Evolutionary conservation across 2,113 vertebrate genomes (phyloP).

Genomic region (Stegastes partitus): DNA sequence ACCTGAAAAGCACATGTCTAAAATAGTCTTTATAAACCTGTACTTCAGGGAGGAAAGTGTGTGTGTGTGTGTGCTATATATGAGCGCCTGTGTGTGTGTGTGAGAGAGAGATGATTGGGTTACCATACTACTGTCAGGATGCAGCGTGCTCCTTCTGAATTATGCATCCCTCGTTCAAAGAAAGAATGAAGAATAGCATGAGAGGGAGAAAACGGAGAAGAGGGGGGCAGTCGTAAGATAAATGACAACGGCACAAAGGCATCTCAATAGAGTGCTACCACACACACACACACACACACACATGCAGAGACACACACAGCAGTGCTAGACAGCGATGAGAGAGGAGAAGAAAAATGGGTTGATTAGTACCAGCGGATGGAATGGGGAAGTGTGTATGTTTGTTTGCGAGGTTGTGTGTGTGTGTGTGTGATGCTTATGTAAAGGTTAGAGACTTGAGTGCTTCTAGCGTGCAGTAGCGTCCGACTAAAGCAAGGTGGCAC

Average conservation of each 20-base stretch:
- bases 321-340: slow-evolving; percentile 46
- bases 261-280: slow-evolving; percentile 69
- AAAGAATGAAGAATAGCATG: slow-evolving; percentile 64
- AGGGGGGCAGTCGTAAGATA: slow-evolving; percentile 66
- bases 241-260: slow-evolving; percentile 77
- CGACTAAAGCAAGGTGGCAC: slow-evolving; percentile 73
- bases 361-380: slow-evolving; percentile 70
- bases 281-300: slow-evolving; percentile 44
- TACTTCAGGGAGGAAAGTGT: slow-evolving; percentile 15
- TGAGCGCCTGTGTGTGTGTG: not conserved
- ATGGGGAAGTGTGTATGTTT: slow-evolving; percentile 56
- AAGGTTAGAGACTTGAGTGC: slow-evolving; percentile 28
- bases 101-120: slow-evolving; percentile 58
- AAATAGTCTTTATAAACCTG: slow-evolving; percentile 39
- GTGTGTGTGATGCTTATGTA: slow-evolving; percentile 47
- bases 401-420: slow-evolving; percentile 46
- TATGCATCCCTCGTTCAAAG: slow-evolving; percentile 78
- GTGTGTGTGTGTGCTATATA: slow-evolving; percentile 1
- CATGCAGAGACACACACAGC: slow-evolving; percentile 21
- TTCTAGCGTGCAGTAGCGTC: slow-evolving; percentile 48
- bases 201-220: slow-evolving; percentile 49
- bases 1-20: slow-evolving; percentile 13
- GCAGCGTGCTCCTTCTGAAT: slow-evolving; percentile 68
- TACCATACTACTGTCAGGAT: slow-evolving; percentile 60
- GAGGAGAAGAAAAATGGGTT: slow-evolving; percentile 76